These are phyloP conservation scores for Anarhynchus alexandrinus DNA, from an alignment of 2,113 vertebrate genomes.

Conservation along the genomic window DNA sequence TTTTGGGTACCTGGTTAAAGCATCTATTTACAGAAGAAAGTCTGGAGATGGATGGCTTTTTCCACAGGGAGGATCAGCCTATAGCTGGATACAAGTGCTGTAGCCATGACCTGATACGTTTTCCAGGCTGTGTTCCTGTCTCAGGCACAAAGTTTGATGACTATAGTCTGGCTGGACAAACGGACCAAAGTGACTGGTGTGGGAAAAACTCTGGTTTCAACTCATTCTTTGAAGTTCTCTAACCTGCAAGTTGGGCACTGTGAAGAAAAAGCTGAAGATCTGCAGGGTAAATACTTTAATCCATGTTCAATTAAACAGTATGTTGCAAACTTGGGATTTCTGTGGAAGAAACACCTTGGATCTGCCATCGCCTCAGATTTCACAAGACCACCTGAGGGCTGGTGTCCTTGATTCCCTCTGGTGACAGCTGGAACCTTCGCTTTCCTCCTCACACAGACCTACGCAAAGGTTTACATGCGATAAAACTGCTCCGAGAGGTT, in stretches of 20 bases:
- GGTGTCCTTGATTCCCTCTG: background rate
- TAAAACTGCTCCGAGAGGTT: background rate
- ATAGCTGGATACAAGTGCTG: background rate
- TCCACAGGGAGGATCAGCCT: background rate
- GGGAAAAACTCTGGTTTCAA: background rate
- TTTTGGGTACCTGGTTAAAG: background rate
- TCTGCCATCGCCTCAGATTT: background rate
- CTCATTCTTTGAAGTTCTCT: background rate
- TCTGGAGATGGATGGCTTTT: background rate
- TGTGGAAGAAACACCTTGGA: background rate
- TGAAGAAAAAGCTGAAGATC: background rate
- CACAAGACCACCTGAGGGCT: background rate
- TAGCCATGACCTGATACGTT: rapidly evolving
- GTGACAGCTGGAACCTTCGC: background rate
- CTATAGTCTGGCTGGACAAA: background rate
- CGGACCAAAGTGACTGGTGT: background rate
- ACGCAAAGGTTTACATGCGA: background rate
- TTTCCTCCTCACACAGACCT: background rate
- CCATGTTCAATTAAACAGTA: rapidly evolving
- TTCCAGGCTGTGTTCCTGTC: background rate
- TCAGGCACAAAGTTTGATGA: background rate
- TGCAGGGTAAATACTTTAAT: background rate
- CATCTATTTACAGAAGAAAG: background rate
- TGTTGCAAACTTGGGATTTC: background rate
- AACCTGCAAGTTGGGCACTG: background rate